Percentiles rank a stretch among this genome's conserved stretches.
Evolutionary conservation across 2,797 vertebrate species (phyloP).

Genomic region (Synaphobranchus kaupii): DNA sequence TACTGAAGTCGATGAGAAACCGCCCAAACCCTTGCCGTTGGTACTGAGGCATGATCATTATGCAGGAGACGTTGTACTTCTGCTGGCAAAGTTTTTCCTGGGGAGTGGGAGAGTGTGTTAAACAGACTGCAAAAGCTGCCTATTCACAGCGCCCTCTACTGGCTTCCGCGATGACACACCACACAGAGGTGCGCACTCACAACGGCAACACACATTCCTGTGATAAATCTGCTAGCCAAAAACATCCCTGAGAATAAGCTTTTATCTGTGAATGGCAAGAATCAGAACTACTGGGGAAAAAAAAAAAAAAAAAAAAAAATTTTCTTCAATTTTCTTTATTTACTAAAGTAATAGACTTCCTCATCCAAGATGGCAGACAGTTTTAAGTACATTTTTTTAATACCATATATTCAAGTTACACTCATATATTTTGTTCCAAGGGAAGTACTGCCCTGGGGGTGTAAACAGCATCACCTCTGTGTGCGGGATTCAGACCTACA

Average conservation of each 20-base stretch:
- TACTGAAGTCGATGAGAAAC: slow-evolving; percentile 99
- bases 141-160: slow-evolving; percentile 76
- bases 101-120: slow-evolving; percentile 80
- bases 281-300: too few relatives aligned
- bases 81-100: slow-evolving; percentile 99
- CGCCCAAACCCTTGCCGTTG: slow-evolving; percentile 99
- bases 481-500: too few relatives aligned
- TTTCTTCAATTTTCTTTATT: too few relatives aligned
- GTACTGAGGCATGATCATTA: slow-evolving; percentile 99
- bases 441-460: too few relatives aligned
- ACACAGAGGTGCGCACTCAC: not conserved
- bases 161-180: slow-evolving; percentile 66
- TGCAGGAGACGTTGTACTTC: slow-evolving; percentile 99
- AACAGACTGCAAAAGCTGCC: slow-evolving; percentile 79
- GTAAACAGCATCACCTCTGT: too few relatives aligned
- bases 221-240: not conserved
- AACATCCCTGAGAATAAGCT: not conserved
- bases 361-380: too few relatives aligned
- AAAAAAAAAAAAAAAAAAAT: too few relatives aligned
- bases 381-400: too few relatives aligned
- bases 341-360: too few relatives aligned
- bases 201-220: not conserved
- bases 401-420: too few relatives aligned
- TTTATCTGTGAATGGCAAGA: too few relatives aligned
- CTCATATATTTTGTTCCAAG: too few relatives aligned